Percentiles rank a stretch among this genome's conserved stretches.
These are phyloP conservation scores for Carassius auratus DNA, from an alignment of 2,113 vertebrate species.

Conservation along the genomic window DNA sequence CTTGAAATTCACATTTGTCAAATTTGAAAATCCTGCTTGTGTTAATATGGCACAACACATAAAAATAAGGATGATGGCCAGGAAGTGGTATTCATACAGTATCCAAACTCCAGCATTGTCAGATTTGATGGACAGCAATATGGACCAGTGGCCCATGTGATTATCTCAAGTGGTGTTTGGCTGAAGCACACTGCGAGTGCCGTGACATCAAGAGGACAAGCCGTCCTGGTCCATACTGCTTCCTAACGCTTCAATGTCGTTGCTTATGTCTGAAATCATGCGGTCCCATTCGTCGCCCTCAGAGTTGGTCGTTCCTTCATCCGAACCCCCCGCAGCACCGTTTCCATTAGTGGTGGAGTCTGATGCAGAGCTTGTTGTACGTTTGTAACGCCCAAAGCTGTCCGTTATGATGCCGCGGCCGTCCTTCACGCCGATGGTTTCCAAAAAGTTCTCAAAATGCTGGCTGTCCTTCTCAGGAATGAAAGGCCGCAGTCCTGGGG, in stretches of 20 bases:
- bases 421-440: slow-evolving; percentile 96
- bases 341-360: slow-evolving; percentile 89
- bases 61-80: background rate
- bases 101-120: slow-evolving; percentile 47
- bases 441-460: slow-evolving; percentile 97
- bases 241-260: slow-evolving; percentile 93
- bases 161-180: slow-evolving; percentile 43
- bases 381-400: slow-evolving; percentile 93
- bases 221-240: slow-evolving; percentile 92
- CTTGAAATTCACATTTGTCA: slow-evolving; percentile 27
- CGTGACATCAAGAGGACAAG: slow-evolving; percentile 67
- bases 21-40: background rate
- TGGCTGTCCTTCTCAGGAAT: slow-evolving; percentile 98
- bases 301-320: slow-evolving; percentile 83
- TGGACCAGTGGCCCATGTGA: slow-evolving; percentile 20
- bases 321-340: slow-evolving; percentile 79
- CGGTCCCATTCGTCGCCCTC: slow-evolving; percentile 98
- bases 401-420: slow-evolving; percentile 97
- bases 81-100: slow-evolving; percentile 21
- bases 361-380: slow-evolving; percentile 85
- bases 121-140: slow-evolving; percentile 47
- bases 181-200: background rate
- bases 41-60: slow-evolving; percentile 23
- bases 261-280: slow-evolving; percentile 98
- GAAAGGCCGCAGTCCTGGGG: slow-evolving; percentile 90